Conservation (phyloP, 2,113 vertebrate genomes). For the Dicentrarchus labrax region DNA sequence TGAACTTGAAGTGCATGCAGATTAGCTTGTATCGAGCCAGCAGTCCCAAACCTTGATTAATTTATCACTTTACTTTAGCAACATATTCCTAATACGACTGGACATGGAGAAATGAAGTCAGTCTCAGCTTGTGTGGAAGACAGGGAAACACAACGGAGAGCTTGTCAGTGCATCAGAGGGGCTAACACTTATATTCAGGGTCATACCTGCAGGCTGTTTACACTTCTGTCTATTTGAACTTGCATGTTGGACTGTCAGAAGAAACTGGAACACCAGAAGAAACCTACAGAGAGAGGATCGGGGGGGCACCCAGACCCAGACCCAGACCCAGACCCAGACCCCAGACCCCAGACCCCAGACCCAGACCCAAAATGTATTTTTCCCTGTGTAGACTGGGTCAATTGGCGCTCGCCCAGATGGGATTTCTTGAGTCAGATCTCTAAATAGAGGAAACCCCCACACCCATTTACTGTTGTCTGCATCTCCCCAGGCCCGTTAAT, state of each 20-base stretch:
- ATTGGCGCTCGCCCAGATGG: slow-evolving; percentile 20
- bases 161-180: slow-evolving; percentile 9
- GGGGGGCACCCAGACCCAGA: neutral
- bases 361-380: slow-evolving; percentile 5
- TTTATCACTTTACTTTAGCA: neutral
- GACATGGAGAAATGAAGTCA: slow-evolving; percentile 3
- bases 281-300: slow-evolving; percentile 5
- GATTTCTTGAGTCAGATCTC: slow-evolving; percentile 36
- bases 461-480: slow-evolving; percentile 42
- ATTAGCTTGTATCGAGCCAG: slow-evolving; percentile 1
- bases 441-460: slow-evolving; percentile 16
- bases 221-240: neutral
- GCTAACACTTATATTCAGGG: slow-evolving; percentile 28
- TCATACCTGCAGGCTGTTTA: slow-evolving; percentile 32
- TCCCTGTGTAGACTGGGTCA: slow-evolving; percentile 17
- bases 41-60: neutral
- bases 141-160: neutral
- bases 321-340: neutral
- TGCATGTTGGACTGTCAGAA: slow-evolving; percentile 6
- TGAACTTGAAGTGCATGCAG: slow-evolving; percentile 7
- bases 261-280: slow-evolving; percentile 18
- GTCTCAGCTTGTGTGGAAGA: neutral
- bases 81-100: neutral
- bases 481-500: slow-evolving; percentile 43
- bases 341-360: too few relatives aligned